phyloP scores from a whole-genome alignment of 2,888 invertebrate genomes.

The Conistra vaccinii region DNA sequence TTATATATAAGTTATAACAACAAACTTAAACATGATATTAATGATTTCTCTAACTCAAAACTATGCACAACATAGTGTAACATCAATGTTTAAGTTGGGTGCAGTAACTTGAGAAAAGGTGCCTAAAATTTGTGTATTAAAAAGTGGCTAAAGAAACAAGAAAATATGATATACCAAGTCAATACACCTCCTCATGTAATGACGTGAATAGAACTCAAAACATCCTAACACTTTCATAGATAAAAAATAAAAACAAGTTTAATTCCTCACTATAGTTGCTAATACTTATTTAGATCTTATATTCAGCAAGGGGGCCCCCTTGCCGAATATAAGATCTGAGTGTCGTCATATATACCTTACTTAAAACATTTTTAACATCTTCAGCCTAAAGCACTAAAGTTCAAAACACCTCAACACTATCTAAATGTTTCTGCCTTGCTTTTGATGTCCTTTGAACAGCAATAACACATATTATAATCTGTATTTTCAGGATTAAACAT shows the following conservation, averaged over 20 bases:
- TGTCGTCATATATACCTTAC: background rate
- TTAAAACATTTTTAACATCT: background rate
- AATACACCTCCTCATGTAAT: background rate
- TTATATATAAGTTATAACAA: background rate
- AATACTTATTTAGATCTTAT: too few species aligned
- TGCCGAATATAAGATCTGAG: too few species aligned
- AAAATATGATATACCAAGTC: background rate
- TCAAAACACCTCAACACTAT: background rate
- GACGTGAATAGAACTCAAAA: background rate
- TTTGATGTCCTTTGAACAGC: background rate
- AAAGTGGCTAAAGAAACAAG: background rate
- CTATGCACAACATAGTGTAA: background rate
- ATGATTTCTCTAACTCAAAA: background rate
- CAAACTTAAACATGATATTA: background rate
- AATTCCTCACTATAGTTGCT: background rate
- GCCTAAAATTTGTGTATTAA: background rate
- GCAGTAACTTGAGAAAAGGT: conserved; percentile 46
- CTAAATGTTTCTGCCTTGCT: background rate
- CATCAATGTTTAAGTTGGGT: conserved; percentile 7
- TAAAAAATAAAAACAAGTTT: background rate
- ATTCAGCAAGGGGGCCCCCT: too few species aligned
- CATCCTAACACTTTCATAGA: background rate
- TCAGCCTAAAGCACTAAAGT: background rate
- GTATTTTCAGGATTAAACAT: conserved; percentile 90
- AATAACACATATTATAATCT: background rate